Conservation (phyloP, 2,113 vertebrate species). For the Bathybates hornii region DNA sequence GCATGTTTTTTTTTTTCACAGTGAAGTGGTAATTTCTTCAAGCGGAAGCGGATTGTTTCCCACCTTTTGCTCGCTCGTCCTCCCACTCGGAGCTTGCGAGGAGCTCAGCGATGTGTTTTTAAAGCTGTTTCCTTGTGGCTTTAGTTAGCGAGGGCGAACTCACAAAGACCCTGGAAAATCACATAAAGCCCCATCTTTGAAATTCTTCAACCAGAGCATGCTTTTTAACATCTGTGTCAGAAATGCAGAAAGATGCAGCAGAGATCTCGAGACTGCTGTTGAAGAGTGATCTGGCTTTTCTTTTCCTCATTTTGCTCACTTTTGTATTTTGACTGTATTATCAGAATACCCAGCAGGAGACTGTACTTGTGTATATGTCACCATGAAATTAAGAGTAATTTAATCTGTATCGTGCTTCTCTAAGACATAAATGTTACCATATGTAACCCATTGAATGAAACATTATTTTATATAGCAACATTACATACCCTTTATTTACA, state of each 20-base stretch:
- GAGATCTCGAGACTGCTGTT: not conserved
- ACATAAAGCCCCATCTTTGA: conserved; percentile 3
- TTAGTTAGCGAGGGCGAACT: conserved; percentile 14
- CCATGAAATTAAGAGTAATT: not conserved
- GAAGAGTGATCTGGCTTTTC: not conserved
- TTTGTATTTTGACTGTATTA: not conserved
- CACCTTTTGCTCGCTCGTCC: conserved; percentile 37
- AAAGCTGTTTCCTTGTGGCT: conserved; percentile 44
- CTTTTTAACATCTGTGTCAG: conserved; percentile 1
- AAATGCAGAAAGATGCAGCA: not conserved
- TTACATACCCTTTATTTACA: not conserved
- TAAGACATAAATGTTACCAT: not conserved
- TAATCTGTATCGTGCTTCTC: not conserved
- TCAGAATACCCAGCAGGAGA: not conserved
- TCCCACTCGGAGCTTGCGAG: conserved; percentile 35
- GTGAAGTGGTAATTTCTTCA: conserved; percentile 34
- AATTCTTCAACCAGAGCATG: not conserved
- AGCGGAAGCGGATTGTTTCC: conserved; percentile 36
- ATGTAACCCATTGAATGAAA: not conserved
- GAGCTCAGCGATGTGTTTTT: conserved; percentile 7
- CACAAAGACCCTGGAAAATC: conserved; percentile 38
- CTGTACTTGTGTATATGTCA: not conserved
- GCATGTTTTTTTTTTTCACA: not conserved
- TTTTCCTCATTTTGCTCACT: not conserved
- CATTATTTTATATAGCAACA: not conserved